These are phyloP conservation scores for Andinoacara biseriatus DNA, from an alignment of 2,113 vertebrate species.

Conservation along the genomic window DNA sequence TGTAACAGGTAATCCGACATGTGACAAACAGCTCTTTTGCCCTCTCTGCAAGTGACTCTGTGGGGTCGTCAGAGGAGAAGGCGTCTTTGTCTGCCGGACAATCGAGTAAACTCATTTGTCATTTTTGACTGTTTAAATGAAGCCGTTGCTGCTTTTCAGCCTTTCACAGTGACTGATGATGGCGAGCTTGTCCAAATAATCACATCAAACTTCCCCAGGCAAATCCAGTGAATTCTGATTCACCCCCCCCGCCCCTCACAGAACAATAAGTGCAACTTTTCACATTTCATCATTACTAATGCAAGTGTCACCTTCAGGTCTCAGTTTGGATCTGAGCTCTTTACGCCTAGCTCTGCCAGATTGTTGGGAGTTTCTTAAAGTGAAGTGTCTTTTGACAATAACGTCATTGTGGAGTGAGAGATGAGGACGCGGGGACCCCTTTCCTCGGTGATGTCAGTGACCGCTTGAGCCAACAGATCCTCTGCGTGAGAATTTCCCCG, in stretches of 20 bases:
- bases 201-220: not conserved
- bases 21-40: slow-evolving; percentile 66
- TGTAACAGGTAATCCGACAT: slow-evolving; percentile 67
- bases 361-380: slow-evolving; percentile 34
- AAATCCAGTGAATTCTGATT: too few relatives aligned
- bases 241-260: too few relatives aligned
- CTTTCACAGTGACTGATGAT: slow-evolving; percentile 62
- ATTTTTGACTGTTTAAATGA: slow-evolving; percentile 67
- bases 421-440: slow-evolving; percentile 38
- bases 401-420: slow-evolving; percentile 55
- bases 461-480: slow-evolving; percentile 14
- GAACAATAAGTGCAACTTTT: not conserved
- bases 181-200: slow-evolving; percentile 55
- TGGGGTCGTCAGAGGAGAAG: slow-evolving; percentile 64
- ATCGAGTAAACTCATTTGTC: slow-evolving; percentile 74
- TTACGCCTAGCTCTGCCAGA: not conserved
- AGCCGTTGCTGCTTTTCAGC: slow-evolving; percentile 61
- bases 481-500: slow-evolving; percentile 58
- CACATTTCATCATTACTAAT: not conserved
- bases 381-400: slow-evolving; percentile 40
- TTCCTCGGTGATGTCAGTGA: not conserved
- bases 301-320: not conserved
- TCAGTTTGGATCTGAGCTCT: not conserved
- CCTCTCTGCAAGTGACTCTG: slow-evolving; percentile 50
- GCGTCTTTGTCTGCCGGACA: slow-evolving; percentile 67